Base-by-base conservation (phyloP, 2,888 invertebrate genomes). In the Emmelina monodactyla region DNA sequence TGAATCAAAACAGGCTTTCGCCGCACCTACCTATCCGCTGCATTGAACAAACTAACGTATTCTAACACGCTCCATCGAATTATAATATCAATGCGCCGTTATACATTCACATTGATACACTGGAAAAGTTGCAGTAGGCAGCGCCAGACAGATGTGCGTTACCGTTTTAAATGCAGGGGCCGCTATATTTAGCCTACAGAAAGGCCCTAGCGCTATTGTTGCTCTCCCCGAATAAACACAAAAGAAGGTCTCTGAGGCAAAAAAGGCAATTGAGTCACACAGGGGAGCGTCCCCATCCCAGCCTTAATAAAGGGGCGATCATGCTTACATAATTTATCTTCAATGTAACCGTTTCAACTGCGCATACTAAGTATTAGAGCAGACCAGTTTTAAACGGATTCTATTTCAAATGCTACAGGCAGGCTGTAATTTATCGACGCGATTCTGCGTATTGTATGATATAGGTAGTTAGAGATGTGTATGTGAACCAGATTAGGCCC, bases 131-230 rank as follows among this genome's bases (percentile, higher is more conserved):
- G 25, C 25, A 25, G 29, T 2, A 29, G 29, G 29, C 29, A 13
- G n/a, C n/a, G n/a, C n/a, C n/a, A n/a, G 29, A 13, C 75, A 75
- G 76, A 73, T 76, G 75, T 69, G 65, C 63, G 70, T 54, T 60
- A 63, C 65, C 54, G 61, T 58, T n/a, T 49, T 50, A 53, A 46
- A 53, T 48, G 55, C 54, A 52, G 57, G 62, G 47, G 55, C 49
- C 50, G 64, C 71, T 79, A 79, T 79, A 79, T 79, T 79, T 79
- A 79, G 75, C 69, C 58, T 62, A 65, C 65, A 64, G 61, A 68
- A 78, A 78, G 76, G 72, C 76, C 73, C 56, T 62, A 62, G 55
- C 57, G 67, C 67, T 61, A 70, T 75, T 73, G 73, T 70, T 60
- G 50, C 67, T 69, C 73, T 75, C 73, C 63, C 66, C 60, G 61